phyloP scores from a whole-genome alignment of 2,888 invertebrate species.

The Imbricaverruca yamaguchii region DNA sequence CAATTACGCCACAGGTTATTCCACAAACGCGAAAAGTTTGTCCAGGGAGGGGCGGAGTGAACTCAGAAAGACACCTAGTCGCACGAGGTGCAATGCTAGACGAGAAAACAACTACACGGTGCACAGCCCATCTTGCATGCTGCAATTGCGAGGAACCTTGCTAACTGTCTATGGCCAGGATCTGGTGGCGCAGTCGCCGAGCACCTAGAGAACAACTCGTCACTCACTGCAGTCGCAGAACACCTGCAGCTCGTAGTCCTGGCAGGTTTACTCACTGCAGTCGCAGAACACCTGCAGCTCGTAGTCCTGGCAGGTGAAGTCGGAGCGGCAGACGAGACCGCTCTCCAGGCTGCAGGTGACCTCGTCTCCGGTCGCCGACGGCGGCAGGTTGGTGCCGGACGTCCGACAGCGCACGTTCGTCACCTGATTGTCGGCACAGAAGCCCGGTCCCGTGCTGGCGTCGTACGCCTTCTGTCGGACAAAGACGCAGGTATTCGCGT shows the following conservation, averaged over 20 bases:
- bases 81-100: too few species aligned
- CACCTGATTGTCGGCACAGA: conserved; percentile 56
- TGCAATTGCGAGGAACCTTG: too few species aligned
- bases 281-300: conserved; percentile 69
- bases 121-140: too few species aligned
- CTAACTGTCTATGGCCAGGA: too few species aligned
- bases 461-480: conserved; percentile 20
- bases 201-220: too few species aligned
- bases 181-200: too few species aligned
- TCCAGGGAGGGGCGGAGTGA: too few species aligned
- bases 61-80: too few species aligned
- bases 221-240: conserved; percentile 54
- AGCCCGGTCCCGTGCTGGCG: conserved; percentile 25
- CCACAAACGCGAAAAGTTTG: too few species aligned
- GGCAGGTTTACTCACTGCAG: conserved; percentile 53
- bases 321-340: conserved; percentile 56
- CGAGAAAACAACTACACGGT: too few species aligned
- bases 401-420: conserved; percentile 68
- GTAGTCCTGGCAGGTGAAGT: conserved; percentile 63
- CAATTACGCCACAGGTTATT: too few species aligned
- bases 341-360: conserved; percentile 65
- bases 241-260: conserved; percentile 76
- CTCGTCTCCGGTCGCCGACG: conserved; percentile 63
- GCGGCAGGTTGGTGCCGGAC: conserved; percentile 52
- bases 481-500: background rate